Percentiles rank a stretch among this genome's conserved stretches.
These are phyloP conservation scores for Neofelis nebulosa DNA, from an alignment of 2,113 vertebrate genomes.

Conservation along the genomic window DNA sequence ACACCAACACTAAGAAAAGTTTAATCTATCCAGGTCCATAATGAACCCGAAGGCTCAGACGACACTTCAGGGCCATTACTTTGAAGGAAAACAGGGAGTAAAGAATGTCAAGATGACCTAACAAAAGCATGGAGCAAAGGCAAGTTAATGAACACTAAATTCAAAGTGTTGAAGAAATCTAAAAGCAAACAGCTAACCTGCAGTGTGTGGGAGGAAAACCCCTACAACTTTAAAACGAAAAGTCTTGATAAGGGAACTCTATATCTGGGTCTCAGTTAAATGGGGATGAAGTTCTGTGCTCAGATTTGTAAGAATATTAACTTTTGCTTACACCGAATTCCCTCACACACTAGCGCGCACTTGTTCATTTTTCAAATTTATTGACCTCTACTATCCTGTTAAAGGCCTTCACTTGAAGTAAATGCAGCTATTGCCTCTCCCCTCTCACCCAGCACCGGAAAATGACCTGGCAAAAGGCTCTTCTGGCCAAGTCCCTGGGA, in stretches of 20 bases:
- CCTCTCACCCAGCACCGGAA: not conserved
- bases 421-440: not conserved
- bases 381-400: not conserved
- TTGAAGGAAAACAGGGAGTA: conserved; percentile 13
- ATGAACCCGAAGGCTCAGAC: conserved; percentile 5
- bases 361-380: not conserved
- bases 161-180: not conserved
- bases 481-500: not conserved
- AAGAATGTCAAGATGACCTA: not conserved
- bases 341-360: not conserved
- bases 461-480: not conserved
- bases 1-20: not conserved
- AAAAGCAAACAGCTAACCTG: not conserved
- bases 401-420: not conserved
- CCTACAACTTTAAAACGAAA: not conserved
- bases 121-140: not conserved
- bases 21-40: not conserved
- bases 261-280: not conserved
- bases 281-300: not conserved
- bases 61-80: not conserved
- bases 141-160: conserved; percentile 21
- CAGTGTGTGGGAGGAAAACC: not conserved
- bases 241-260: not conserved
- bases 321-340: not conserved
- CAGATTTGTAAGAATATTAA: not conserved